Percentiles rank a stretch among this genome's conserved stretches.
phyloP scores from a whole-genome alignment of 1,140 invertebrate species.

The Dendrolimus punctatus region DNA sequence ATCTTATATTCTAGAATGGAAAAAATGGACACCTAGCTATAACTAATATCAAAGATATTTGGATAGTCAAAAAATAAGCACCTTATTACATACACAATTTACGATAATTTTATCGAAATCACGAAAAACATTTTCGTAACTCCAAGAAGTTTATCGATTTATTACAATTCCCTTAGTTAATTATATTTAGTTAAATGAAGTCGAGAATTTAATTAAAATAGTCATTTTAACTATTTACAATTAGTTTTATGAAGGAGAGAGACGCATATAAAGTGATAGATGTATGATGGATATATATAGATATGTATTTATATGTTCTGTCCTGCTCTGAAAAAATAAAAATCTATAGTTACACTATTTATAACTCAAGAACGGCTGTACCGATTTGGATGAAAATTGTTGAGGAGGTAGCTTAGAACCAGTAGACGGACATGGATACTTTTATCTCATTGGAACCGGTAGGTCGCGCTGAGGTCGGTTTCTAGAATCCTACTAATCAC shows the following conservation, averaged over 20 bases:
- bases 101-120: slow-evolving; percentile 44
- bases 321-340: no score
- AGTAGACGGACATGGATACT: no score
- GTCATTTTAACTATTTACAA: background rate
- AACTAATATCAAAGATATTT: slow-evolving; percentile 6
- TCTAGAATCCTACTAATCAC: no score
- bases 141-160: slow-evolving; percentile 46
- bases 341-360: no score
- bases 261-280: background rate
- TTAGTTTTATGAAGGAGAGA: background rate
- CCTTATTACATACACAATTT: slow-evolving; percentile 12
- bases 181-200: background rate
- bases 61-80: slow-evolving; percentile 25
- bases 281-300: no score
- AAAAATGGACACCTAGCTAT: background rate
- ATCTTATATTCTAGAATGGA: no score
- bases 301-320: no score
- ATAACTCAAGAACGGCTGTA: no score
- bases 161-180: slow-evolving; percentile 1
- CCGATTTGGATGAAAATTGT: no score
- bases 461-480: no score
- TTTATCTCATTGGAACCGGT: no score
- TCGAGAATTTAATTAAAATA: background rate
- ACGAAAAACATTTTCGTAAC: slow-evolving; percentile 38
- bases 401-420: no score